Conservation (phyloP, 2,888 invertebrate species). For the Caenorhabditis sp. region DNA sequence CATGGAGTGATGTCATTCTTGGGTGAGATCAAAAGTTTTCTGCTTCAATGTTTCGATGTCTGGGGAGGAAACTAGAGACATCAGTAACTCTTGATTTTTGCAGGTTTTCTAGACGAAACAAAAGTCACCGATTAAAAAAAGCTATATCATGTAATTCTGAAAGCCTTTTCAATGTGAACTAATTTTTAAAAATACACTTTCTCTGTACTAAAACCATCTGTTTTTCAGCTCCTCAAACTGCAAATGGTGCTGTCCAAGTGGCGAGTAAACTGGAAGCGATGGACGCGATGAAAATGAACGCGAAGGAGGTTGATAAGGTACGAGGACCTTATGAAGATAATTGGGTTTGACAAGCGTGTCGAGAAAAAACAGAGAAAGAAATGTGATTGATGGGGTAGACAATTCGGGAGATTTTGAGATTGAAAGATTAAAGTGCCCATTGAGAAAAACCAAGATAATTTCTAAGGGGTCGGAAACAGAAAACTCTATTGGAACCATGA, state of each 20-base stretch:
- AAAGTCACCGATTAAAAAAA: no score
- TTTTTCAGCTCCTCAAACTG: background rate
- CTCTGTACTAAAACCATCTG: no score
- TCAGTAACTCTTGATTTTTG: no score
- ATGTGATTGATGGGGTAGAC: conserved; percentile 15
- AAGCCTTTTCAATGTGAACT: no score
- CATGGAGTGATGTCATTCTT: conserved; percentile 1
- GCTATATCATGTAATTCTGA: no score
- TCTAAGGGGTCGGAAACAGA: no score
- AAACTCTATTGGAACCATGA: no score
- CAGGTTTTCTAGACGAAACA: no score
- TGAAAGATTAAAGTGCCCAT: no score
- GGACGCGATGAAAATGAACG: conserved; percentile 54
- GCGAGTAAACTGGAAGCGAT: conserved; percentile 55
- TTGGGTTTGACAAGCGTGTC: background rate
- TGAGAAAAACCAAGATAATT: background rate
- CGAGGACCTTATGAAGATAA: background rate
- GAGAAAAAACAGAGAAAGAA: background rate
- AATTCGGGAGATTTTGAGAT: background rate
- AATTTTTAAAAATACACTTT: no score
- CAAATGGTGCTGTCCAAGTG: background rate
- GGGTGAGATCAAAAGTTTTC: background rate
- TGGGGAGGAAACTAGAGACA: no score
- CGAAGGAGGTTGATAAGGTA: conserved; percentile 51
- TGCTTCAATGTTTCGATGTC: background rate